Evolutionary conservation across 1,140 invertebrate genomes (phyloP), one percentile per base, ranked within the genome.

Genomic region (Panulirus ornatus): DNA sequence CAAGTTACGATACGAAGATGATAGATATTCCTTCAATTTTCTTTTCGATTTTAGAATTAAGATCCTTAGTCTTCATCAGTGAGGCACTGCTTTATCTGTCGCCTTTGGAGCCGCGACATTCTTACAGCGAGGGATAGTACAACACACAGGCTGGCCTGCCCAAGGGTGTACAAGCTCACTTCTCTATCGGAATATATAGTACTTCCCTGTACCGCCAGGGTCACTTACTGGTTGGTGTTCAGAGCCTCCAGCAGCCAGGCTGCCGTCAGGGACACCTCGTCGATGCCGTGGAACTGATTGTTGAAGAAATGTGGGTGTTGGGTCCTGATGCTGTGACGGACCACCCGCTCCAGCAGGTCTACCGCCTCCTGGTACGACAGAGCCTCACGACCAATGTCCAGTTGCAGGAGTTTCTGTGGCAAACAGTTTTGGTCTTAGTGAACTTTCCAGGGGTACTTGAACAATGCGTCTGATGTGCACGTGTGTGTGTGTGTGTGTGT

Each of bases 181-280:
- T 9, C 27, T 8, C 38, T 14, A 34, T 81, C 38, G 44, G 27
- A 63, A 22, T 0, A 81, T n/a, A 42, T 1, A 6, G 9, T 8
- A 22, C 54, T 34, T 36, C 27, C 16, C n/a, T 36, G 16, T 34
- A 36, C 38, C 30, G 2, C 30, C 36, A 14, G 8, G 19, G 2
- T 22, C 19, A 86, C 84, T 87, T 34, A 87, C 0, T 97, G 97
- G 91, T 97, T 97, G 0, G 97, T 96, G 94, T 98, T 98, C 6
- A 98, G 94, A 3, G 97, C 96, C 93, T 97, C 97, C 2, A 96
- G 96, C 76, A 97, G 93, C 97, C 97, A 97, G 93, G 98, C 97
- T 0, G 96, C 97, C 42, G 97, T 94, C 38, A 98, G 93, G 0
- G 97, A 97, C 91, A 97, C 97, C 0, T 97, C 97, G 93, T 98